Evolutionary conservation across 1,140 invertebrate genomes (phyloP), one percentile per base, ranked within the genome.

Genomic region (Drosophila prosaltans): DNA sequence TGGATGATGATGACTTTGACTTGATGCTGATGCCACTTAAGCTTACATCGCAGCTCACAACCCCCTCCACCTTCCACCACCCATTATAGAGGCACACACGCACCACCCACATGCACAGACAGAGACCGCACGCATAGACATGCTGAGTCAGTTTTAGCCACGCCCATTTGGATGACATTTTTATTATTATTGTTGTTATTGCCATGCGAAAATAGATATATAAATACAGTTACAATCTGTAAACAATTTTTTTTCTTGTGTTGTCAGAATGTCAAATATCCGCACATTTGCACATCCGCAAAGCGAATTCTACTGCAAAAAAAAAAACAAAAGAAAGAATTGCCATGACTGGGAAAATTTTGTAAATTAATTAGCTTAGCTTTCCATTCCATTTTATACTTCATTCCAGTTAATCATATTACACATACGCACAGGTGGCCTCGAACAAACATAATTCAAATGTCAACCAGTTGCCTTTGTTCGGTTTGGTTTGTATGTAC

Each of bases 1-100:
- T 16, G n/a, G 5, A 3, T 43, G 41, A n/a, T 43, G 41, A 51
- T 51, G 45, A 51, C 45, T 51, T 51, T 51, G 45, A 51, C 45
- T 51, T 51, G 45, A 51, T 51, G 45, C 21, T 51, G 45, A 51
- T 51, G 45, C 45, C 45, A 51, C 45, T 51, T 51, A 51, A 51
- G 21, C 45, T 51, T 51, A 9, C 45, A 6, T 21, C 16, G 16
- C 16, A 16, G 16, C 16, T 16, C 16, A 16, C 16, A 0, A 16
- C 16, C 16, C 16, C 0, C 16, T 16, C 16, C 16, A 16, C 16
- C 16, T 16, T 16, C 16, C 16, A 16, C 16, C 16, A 16, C 16
- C 16, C 16, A 16, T 16, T 16, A 16, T 16, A 16, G 16, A 16
- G 16, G 16, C 16, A 16, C 16, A 16, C 16, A 16, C 16, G 16